Conservation (phyloP, 2,888 invertebrate species). For the Branchellion lobata region DNA sequence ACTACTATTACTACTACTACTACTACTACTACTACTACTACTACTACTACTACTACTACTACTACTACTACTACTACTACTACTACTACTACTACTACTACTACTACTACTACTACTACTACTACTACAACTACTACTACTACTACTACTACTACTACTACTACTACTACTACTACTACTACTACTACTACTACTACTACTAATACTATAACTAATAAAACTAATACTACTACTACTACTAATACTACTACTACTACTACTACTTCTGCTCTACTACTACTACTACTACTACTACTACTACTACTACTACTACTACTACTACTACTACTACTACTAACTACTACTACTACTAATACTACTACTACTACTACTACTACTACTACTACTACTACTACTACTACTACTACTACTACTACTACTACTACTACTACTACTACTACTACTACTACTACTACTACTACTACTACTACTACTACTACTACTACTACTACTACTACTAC, state of each 20-base stretch:
- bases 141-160: constrained; percentile 29
- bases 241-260: constrained; percentile 20
- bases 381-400: constrained; percentile 24
- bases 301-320: constrained; percentile 27
- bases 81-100: constrained; percentile 27
- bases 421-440: constrained; percentile 29
- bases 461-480: constrained; percentile 4
- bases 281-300: constrained; percentile 22
- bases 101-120: constrained; percentile 29
- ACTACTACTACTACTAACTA: constrained; percentile 29
- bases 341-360: constrained; percentile 20
- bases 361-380: constrained; percentile 29
- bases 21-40: constrained; percentile 24
- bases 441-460: constrained; percentile 19
- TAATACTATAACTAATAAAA: neutral
- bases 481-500: constrained; percentile 40
- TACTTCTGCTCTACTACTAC: constrained; percentile 24
- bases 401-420: constrained; percentile 29
- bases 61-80: constrained; percentile 26
- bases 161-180: constrained; percentile 27
- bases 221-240: constrained; percentile 26
- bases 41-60: constrained; percentile 29
- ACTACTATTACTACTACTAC: constrained; percentile 27
- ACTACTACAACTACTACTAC: constrained; percentile 24
- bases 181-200: constrained; percentile 25